Percentiles rank a stretch among this genome's conserved stretches.
Conservation (phyloP, 2,888 invertebrate genomes). For the Leptinotarsa juncta region DNA sequence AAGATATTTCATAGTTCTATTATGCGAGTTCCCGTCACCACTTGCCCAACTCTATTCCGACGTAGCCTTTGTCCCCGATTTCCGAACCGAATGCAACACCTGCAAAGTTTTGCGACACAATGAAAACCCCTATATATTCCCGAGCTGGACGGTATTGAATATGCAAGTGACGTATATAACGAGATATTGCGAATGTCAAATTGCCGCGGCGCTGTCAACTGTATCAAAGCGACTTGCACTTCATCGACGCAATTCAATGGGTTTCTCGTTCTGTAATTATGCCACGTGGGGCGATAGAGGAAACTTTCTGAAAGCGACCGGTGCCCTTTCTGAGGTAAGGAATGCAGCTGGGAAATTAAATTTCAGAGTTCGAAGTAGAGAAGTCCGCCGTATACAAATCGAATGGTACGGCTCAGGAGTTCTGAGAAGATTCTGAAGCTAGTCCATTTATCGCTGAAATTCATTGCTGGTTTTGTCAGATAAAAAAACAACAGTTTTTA, state of each 20-base stretch:
- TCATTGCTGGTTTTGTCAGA: neutral
- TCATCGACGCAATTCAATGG: constrained; percentile 44
- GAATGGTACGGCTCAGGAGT: neutral
- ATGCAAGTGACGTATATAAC: constrained; percentile 56
- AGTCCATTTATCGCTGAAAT: neutral
- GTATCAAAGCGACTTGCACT: constrained; percentile 45
- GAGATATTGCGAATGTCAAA: constrained; percentile 58
- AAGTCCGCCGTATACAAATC: neutral
- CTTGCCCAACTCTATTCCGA: constrained; percentile 46
- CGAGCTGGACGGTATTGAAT: constrained; percentile 50
- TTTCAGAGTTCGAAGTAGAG: constrained; percentile 9
- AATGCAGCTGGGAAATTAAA: constrained; percentile 24
- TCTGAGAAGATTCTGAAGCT: neutral
- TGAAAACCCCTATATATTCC: constrained; percentile 40
- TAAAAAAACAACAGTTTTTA: too few species aligned
- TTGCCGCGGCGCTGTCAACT: constrained; percentile 49
- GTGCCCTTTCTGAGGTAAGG: constrained; percentile 11
- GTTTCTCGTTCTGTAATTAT: constrained; percentile 42
- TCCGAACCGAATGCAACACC: constrained; percentile 52
- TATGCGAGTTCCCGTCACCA: constrained; percentile 40
- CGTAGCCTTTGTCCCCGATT: constrained; percentile 53
- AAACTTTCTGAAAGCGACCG: constrained; percentile 19
- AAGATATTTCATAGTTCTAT: constrained; percentile 51
- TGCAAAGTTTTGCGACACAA: constrained; percentile 56
- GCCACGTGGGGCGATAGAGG: constrained; percentile 30